These are phyloP conservation scores for Chironomus riparius DNA, from an alignment of 2,888 invertebrate genomes.

Conservation along the genomic window DNA sequence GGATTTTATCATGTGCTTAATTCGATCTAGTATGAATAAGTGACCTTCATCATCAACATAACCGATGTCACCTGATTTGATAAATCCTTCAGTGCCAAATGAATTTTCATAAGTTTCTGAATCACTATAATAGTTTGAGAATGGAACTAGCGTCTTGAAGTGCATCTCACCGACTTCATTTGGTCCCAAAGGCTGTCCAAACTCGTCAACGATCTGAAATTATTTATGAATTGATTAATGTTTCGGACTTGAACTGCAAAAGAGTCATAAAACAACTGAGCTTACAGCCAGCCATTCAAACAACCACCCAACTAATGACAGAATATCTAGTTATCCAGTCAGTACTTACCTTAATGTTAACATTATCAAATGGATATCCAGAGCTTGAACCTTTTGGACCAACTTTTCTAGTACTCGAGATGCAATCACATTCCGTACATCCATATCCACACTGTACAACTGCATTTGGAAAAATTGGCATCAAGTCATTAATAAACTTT, in stretches of 20 bases:
- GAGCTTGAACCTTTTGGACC: not conserved
- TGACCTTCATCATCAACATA: conserved; percentile 28
- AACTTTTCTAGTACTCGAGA: not conserved
- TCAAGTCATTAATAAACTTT: not conserved
- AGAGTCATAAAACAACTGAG: too few species aligned
- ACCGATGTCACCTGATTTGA: conserved; percentile 27
- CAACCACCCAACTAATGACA: too few species aligned
- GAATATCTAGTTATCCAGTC: too few species aligned
- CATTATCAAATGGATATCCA: not conserved
- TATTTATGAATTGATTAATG: too few species aligned
- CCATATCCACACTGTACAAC: not conserved
- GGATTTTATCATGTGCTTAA: not conserved
- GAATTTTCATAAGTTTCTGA: too few species aligned
- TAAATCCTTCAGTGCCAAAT: conserved; percentile 9
- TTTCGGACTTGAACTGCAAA: too few species aligned
- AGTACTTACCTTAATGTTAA: not conserved
- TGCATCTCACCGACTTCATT: not conserved
- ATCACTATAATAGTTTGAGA: not conserved
- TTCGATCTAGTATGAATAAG: conserved; percentile 24
- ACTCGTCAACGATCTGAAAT: not conserved
- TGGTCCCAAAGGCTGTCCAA: too few species aligned
- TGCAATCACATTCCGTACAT: not conserved
- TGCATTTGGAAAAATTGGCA: too few species aligned
- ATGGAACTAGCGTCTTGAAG: not conserved
- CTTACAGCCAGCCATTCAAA: too few species aligned